Conservation (phyloP, 2,797 vertebrate species). For the Anomalospiza imberbis region DNA sequence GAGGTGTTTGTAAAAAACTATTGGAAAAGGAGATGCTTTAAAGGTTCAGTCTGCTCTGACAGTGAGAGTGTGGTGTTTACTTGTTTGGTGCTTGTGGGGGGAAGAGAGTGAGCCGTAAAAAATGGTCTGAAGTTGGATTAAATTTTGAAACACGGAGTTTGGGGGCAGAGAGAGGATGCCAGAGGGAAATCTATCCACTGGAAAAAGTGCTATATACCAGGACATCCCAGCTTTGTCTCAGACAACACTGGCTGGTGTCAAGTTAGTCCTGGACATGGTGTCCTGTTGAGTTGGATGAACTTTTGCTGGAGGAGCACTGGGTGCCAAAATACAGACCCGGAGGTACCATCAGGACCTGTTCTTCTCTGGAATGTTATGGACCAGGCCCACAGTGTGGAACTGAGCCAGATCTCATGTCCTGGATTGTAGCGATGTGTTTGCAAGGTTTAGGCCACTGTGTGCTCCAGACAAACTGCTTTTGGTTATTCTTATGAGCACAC, state of each 20-base stretch:
- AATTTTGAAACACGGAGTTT: rapidly evolving
- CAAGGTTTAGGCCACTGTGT: background rate
- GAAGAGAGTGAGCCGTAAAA: background rate
- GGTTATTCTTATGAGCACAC: background rate
- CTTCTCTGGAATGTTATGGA: background rate
- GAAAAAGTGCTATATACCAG: background rate
- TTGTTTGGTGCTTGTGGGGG: background rate
- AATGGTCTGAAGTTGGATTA: background rate
- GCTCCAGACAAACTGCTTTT: background rate
- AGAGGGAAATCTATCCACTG: background rate
- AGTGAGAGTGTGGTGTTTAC: background rate
- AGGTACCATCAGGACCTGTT: background rate
- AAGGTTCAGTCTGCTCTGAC: background rate
- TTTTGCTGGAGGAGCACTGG: background rate
- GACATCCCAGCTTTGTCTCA: background rate
- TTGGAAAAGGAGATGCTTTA: background rate
- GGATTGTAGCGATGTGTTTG: background rate
- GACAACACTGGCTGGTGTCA: background rate
- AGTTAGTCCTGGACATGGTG: background rate
- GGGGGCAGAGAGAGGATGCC: background rate
- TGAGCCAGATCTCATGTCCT: background rate
- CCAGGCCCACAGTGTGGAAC: background rate
- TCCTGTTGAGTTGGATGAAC: background rate
- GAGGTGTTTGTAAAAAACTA: background rate
- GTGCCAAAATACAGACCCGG: background rate